Base-by-base conservation (phyloP, 2,113 vertebrate species). In the Ictalurus furcatus region DNA sequence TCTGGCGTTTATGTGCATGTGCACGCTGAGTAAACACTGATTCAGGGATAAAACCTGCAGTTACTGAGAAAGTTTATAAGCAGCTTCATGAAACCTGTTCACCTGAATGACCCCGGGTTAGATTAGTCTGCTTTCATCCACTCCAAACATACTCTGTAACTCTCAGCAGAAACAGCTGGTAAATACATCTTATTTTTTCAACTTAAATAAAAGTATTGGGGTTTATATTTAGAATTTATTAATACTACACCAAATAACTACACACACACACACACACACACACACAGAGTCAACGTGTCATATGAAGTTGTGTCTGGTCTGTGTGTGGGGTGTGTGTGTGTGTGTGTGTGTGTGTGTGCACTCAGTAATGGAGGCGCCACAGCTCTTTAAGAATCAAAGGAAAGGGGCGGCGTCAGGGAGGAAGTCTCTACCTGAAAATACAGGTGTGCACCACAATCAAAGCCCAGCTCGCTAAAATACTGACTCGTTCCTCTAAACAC, bases 361-460 rank as follows among this genome's bases (percentile, higher is more conserved):
- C 44, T 71, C 61, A 78, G 82, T 87, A 87, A 89, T 58, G 65
- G 87, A 90, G 90, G 90, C 88, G 90, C 90, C 90, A 90, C 76
- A 44, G 86, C 88, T 88, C 78, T 88, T 90, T 88, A 90, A 88
- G 78, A 90, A 91, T 91, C 88, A 91, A 91, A 91, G 88, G 78
- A 37, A 74, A 91, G 86, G 86, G 88, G 90, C 61, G 86, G 87
- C 67, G 71, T 80, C 84, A 76, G 84, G 48, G 88, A 88, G 90
- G 90, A 91, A 91, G 86, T 91, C 88, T 91, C 86, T 91, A 88
- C 86, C 90, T 80, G 88, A 91, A 91, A 91, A 91, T 91, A 91
- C 90, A 91, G 90, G 90, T 91, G 88, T 91, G 90, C 88, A 71
- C 69, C 58, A 91, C 86, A 61, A 91, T 91, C 90, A 91, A 91